Base-by-base conservation (phyloP, 2,888 invertebrate genomes). In the Epinotia bilunana region DNA sequence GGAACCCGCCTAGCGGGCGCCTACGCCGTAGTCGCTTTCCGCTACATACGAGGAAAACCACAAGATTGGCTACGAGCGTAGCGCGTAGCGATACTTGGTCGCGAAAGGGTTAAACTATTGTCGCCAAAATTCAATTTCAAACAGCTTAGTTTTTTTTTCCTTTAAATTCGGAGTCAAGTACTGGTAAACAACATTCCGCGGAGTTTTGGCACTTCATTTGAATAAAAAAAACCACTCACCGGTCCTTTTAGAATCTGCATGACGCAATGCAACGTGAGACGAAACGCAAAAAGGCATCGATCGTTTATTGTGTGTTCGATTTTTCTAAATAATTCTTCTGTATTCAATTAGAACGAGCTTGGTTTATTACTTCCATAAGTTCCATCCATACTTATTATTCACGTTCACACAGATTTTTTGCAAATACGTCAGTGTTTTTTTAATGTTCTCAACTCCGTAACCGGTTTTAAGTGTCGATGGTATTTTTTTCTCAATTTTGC, bases 191-290 rank as follows among this genome's bases (percentile, higher is more conserved):
- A 85, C 88, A 91, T 90, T 90, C 90, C 88, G 77, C 82, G 79
- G 83, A 87, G 85, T 87, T 90, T 90, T 89, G 87, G 87, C 88
- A 86, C 84, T 83, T 81, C 81, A 83, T 85, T 85, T 86, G 80
- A 87, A 86, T 84, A 83, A 82, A 83, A 83, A 84, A 84, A 82
- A 80, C 79, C 81, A 49, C 67, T 70, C 74, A 80, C 80, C 79
- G 78, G 82, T 84, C 82, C 83, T 86, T 85, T 83, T 78, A 83
- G 77, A 78, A 77, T 79, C 77, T 78, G 64, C 80, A 82, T 89
- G 88, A 90, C 86, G 87, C 83, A 85, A 87, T 82, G 79, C 77
- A 83, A 90, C 86, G 86, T 89, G 90, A 84, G 78, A 77, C 76
- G 80, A 82, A 80, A 73, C 69, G 79, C 71, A 72, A 80, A 79